Evolutionary conservation across 2,113 vertebrate genomes (phyloP), one percentile per base, ranked within the genome.

Genomic region (Pogona vitticeps): DNA sequence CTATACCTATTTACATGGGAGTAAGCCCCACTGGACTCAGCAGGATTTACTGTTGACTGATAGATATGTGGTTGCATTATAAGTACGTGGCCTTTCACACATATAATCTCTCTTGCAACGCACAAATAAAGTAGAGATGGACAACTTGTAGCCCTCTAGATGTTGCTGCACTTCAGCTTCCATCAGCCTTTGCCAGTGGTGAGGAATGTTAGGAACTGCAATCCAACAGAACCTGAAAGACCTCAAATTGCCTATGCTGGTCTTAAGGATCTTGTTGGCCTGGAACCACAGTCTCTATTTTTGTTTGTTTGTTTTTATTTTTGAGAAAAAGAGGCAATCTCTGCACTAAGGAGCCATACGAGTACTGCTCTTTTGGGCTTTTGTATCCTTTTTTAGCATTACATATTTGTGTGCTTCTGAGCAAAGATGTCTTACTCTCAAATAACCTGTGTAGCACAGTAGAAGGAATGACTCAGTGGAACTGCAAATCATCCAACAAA

Each of bases 381-480:
- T 33, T 71, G 81, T 9, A 71, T 58, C 71, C 46, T 71, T 89
- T 82, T 91, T 92, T 84, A 90, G 36, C 14, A 36, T 40, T 59
- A 40, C 71, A 36, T 2, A 81, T 83, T 90, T 82, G 46, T 83
- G 59, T 72, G 58, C 42, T 75, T 58, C 72, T 73, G 36, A 71
- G 92, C 68, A 84, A 89, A 87, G 15, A 63, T 75, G 83, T 71
- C 21, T 75, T 58, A 63, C 63, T 87, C 18, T 93, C 83, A 70
- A 82, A 31, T 36, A 76, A 92, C 72, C 75, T 12, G 0, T 7
- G 21, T 85, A 61, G 84, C 8, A n/a, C 67, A 82, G 76, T 12
- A 80, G 83, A 36, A 90, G 58, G 42, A 58, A 88, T 31, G 76
- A 85, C 28, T 28, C 31, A 80, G 65, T 86, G 38, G 10, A 75